Percentiles rank a stretch among this genome's conserved stretches.
Evolutionary conservation across 2,113 vertebrate genomes (phyloP).

Genomic region (Gadus chalcogrammus): DNA sequence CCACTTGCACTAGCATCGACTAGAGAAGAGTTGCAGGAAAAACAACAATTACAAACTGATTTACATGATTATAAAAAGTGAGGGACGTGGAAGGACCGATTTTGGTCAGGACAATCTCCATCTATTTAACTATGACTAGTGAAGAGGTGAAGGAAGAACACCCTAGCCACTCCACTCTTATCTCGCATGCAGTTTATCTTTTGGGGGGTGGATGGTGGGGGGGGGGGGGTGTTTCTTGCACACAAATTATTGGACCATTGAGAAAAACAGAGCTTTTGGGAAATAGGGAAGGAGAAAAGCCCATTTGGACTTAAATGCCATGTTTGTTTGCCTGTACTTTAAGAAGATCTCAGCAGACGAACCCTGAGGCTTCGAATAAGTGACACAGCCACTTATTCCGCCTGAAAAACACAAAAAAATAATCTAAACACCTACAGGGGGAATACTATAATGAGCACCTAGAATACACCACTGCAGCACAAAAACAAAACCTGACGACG

Average conservation of each 20-base stretch:
- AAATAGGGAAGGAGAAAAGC: background rate
- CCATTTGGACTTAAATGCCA: background rate
- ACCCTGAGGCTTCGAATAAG: background rate
- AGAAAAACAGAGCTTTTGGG: background rate
- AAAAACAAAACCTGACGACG: conserved; percentile 44
- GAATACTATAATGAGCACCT: conserved; percentile 16
- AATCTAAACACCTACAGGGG: conserved; percentile 30
- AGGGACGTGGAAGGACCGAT: too few species aligned
- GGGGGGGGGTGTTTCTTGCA: background rate
- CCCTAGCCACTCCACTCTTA: too few species aligned
- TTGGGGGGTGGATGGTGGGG: too few species aligned
- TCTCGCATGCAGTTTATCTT: background rate
- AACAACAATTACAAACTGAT: too few species aligned
- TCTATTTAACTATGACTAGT: too few species aligned
- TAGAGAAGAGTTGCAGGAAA: too few species aligned
- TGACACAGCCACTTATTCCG: conserved; percentile 17
- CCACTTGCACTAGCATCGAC: too few species aligned
- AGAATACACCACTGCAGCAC: conserved; percentile 21
- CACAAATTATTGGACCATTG: conserved; percentile 17
- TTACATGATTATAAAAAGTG: too few species aligned
- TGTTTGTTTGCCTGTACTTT: background rate
- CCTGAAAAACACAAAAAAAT: conserved; percentile 8
- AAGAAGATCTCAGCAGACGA: conserved; percentile 6
- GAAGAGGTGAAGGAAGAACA: too few species aligned
- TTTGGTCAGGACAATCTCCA: too few species aligned